Evolutionary conservation across 2,888 invertebrate genomes (phyloP).

Genomic region (Cartodere bifasciata): DNA sequence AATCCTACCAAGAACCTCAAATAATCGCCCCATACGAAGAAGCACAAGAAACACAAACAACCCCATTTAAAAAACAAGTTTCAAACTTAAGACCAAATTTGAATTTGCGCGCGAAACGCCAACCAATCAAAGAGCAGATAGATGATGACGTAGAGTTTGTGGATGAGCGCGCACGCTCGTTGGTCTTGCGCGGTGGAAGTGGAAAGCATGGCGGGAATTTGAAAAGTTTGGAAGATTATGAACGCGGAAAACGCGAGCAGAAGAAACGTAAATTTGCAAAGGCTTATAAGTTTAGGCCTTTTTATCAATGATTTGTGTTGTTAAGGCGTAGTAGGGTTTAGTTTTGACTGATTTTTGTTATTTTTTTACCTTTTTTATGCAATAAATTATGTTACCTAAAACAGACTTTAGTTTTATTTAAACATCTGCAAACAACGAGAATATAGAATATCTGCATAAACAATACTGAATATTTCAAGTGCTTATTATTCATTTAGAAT

Average conservation of each 20-base stretch:
- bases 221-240: conserved; percentile 21
- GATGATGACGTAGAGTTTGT: conserved; percentile 30
- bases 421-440: no score
- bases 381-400: no score
- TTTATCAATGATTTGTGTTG: conserved; percentile 17
- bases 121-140: conserved; percentile 16
- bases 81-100: conserved; percentile 9
- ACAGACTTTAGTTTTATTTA: no score
- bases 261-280: conserved; percentile 9
- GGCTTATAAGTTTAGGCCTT: no score
- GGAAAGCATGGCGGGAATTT: conserved; percentile 31
- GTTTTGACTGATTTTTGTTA: conserved; percentile 19
- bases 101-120: conserved; percentile 23
- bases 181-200: conserved; percentile 21
- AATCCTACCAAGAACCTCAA: conserved; percentile 24
- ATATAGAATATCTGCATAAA: no score
- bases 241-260: conserved; percentile 25
- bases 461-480: no score
- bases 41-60: conserved; percentile 13
- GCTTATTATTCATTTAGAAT: no score
- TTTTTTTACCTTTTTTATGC: no score
- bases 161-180: conserved; percentile 23
- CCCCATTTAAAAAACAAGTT: conserved; percentile 10
- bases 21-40: conserved; percentile 26
- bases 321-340: conserved; percentile 15